These are phyloP conservation scores for Butastur rufipennis DNA, from an alignment of 2,113 vertebrate species.

Conservation along the genomic window DNA sequence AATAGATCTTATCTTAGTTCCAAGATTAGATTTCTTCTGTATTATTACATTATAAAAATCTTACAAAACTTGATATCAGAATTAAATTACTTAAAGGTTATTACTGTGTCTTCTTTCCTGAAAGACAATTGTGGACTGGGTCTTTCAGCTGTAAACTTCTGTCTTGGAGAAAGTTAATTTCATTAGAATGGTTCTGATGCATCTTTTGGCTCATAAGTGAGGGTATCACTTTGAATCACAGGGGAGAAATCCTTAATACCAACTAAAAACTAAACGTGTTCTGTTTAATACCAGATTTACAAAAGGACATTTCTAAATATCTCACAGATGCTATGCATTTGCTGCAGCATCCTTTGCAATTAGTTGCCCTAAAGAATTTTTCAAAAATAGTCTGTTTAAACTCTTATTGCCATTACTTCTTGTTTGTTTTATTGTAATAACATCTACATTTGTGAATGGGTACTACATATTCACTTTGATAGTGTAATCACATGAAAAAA, in stretches of 20 bases:
- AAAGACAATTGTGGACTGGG: not conserved
- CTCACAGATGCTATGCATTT: not conserved
- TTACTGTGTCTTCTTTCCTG: not conserved
- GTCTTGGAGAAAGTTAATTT: not conserved
- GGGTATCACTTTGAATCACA: not conserved
- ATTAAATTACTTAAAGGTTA: not conserved
- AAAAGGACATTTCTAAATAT: not conserved
- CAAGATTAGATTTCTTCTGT: not conserved
- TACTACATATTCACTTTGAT: not conserved
- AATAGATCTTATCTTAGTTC: not conserved
- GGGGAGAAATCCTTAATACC: not conserved
- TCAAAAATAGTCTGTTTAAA: not conserved
- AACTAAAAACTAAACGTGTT: not conserved
- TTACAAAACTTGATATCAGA: not conserved
- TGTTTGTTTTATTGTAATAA: not conserved
- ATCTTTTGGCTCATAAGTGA: not conserved
- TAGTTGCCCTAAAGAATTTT: not conserved
- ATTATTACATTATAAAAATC: not conserved
- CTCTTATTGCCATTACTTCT: not conserved
- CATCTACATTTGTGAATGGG: fast-evolving
- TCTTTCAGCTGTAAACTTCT: not conserved
- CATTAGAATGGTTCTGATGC: not conserved
- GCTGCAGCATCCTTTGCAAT: not conserved
- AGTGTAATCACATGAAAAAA: not conserved
- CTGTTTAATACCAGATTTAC: not conserved